Percentiles rank a stretch among this genome's conserved stretches.
Evolutionary conservation across 2,797 vertebrate species (phyloP).

Genomic region (Lates japonicus): DNA sequence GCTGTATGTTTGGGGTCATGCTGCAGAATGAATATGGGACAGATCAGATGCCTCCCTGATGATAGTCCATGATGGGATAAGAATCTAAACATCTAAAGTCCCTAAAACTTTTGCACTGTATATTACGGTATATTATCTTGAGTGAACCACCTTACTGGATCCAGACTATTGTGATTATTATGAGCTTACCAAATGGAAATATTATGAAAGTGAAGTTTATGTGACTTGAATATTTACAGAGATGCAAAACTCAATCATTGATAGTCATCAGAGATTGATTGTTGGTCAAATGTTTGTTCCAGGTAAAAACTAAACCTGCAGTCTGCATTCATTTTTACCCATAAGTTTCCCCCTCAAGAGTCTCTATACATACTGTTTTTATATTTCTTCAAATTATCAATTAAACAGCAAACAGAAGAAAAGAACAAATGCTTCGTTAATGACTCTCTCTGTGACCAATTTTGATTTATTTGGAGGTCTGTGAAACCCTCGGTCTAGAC

Average conservation of each 20-base stretch:
- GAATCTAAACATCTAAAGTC: neutral
- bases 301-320: neutral
- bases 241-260: neutral
- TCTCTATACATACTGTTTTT: neutral
- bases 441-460: neutral
- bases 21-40: neutral
- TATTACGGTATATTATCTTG: neutral
- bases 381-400: neutral
- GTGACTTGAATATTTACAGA: neutral
- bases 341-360: too few species aligned
- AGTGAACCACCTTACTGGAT: neutral
- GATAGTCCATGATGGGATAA: neutral
- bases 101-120: neutral
- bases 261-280: neutral
- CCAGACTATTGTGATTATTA: neutral
- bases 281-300: neutral
- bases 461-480: neutral
- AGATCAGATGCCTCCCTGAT: neutral
- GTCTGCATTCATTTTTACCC: neutral
- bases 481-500: neutral
- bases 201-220: neutral
- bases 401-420: neutral
- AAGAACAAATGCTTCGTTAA: neutral
- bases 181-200: neutral
- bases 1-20: neutral